Conservation (phyloP, 2,888 invertebrate species). For the Cheiracanthium punctorium region DNA sequence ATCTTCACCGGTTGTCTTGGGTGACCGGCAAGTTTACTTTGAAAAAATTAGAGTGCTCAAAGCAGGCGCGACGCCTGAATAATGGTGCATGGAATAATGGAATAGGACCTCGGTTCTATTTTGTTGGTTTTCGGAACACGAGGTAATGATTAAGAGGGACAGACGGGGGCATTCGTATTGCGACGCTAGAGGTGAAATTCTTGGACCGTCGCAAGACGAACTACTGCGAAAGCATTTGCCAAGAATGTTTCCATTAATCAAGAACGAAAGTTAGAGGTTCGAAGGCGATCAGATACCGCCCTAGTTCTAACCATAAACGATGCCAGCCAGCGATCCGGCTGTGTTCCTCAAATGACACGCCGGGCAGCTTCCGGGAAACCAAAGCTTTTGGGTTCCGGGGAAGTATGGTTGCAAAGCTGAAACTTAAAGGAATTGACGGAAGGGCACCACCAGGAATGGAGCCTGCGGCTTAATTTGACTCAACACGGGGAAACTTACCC, state of each 20-base stretch:
- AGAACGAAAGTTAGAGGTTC: slow-evolving; percentile 83
- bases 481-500: too few species aligned
- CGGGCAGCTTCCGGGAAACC: slow-evolving; percentile 80
- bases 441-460: too few species aligned
- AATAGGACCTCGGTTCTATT: too few species aligned
- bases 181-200: too few species aligned
- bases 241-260: slow-evolving; percentile 83
- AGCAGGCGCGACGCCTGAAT: too few species aligned
- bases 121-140: slow-evolving; percentile 23
- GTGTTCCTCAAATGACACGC: slow-evolving; percentile 80
- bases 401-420: too few species aligned
- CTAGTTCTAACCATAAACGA: slow-evolving; percentile 82
- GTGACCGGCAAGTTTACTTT: slow-evolving; percentile 41
- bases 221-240: slow-evolving; percentile 83
- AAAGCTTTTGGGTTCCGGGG: too few species aligned
- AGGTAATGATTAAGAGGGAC: slow-evolving; percentile 22
- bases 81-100: too few species aligned
- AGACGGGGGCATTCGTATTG: slow-evolving; percentile 80
- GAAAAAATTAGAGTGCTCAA: slow-evolving; percentile 41
- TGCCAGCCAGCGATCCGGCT: slow-evolving; percentile 82
- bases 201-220: slow-evolving; percentile 81
- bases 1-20: slow-evolving; percentile 41
- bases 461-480: too few species aligned
- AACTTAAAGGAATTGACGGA: too few species aligned
- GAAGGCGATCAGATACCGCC: slow-evolving; percentile 84